Base-by-base conservation (phyloP, 2,888 invertebrate genomes). In the Trissolcus brochymenae region DNA sequence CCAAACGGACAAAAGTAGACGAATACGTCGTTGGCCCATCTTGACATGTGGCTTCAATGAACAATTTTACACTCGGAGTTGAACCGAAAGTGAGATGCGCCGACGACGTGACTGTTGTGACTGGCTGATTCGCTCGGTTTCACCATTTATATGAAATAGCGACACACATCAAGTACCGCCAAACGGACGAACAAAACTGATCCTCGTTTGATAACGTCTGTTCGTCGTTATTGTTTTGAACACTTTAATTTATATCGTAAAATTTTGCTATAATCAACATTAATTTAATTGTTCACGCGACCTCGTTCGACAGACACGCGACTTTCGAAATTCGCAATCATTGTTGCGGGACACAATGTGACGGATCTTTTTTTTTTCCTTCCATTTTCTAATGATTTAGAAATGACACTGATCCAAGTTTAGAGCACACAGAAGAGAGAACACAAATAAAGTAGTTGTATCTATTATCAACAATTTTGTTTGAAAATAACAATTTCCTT, bases 81-180 rank as follows among this genome's bases (percentile, higher is more conserved):
- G 6, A 46, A 14, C 16, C 46, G 14, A 9, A 16, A 16, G 14
- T 7, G 6, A 46, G 46, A 46, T 6, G 14, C 14, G 16, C 46
- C 14, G 6, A 14, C 61, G 61, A 64, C 64, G 56, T 68, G 60
- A 68, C 50, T 54, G 50, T 67, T 78, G 56, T 79, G 78, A 17
- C 67, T 79, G 51, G 66, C 60, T 43, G 75, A 76, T 61, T 64
- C 62, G 35, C 35, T 35, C 14, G 41, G 73, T 76, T 76, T 73
- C 79, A 60, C 78, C 61, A 62, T 71, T 76, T 79, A 79, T 79
- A 79, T 70, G 59, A 60, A 35, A 35, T 57, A 65, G 51, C 70
- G 79, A 76, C 65, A 78, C 78, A 79, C 79, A 79, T 79, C 78
- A 79, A 67, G 67, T 64, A 68, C 72, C 67, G 49, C 64, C 75